These are phyloP conservation scores for Bombus superbus DNA, from an alignment of 1,140 invertebrate genomes.

Conservation along the genomic window DNA sequence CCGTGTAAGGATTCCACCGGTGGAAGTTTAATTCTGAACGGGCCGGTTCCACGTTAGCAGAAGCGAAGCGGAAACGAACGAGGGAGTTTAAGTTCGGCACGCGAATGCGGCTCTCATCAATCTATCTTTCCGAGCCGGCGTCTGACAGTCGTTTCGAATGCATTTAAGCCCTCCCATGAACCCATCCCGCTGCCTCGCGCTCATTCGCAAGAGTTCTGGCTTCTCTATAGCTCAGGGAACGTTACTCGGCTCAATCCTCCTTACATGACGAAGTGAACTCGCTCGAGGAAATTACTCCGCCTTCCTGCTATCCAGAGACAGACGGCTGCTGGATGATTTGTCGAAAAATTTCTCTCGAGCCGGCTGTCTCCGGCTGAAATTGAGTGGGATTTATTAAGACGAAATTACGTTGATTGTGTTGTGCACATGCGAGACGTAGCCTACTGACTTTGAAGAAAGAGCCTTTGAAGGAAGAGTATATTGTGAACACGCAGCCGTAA, in stretches of 20 bases:
- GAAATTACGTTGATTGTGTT: constrained; percentile 11
- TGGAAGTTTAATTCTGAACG: constrained; percentile 73
- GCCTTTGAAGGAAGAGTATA: background rate
- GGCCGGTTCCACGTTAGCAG: constrained; percentile 65
- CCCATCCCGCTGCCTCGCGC: constrained; percentile 7
- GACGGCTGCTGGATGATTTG: constrained; percentile 63
- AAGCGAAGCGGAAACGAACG: constrained; percentile 68
- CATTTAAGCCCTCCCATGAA: constrained; percentile 68
- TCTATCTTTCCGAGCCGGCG: constrained; percentile 75
- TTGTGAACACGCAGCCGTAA: background rate
- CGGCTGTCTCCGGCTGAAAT: constrained; percentile 15
- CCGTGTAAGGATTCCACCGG: constrained; percentile 13
- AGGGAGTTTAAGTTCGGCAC: constrained; percentile 71
- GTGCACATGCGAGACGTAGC: constrained; percentile 10
- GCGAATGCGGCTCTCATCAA: constrained; percentile 77
- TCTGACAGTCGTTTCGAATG: constrained; percentile 78
- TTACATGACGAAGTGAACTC: constrained; percentile 65
- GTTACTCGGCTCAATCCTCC: constrained; percentile 50
- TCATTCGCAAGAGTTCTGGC: constrained; percentile 51
- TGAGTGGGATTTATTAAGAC: constrained; percentile 44
- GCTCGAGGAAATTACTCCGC: constrained; percentile 58
- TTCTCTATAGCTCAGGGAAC: constrained; percentile 41
- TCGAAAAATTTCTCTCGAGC: constrained; percentile 58
- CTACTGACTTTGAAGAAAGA: constrained; percentile 29
- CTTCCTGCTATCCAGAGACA: constrained; percentile 41